Evolutionary conservation across 2,888 invertebrate species (phyloP), one percentile per base, ranked within the genome.

Genomic region (Drosophila robusta): DNA sequence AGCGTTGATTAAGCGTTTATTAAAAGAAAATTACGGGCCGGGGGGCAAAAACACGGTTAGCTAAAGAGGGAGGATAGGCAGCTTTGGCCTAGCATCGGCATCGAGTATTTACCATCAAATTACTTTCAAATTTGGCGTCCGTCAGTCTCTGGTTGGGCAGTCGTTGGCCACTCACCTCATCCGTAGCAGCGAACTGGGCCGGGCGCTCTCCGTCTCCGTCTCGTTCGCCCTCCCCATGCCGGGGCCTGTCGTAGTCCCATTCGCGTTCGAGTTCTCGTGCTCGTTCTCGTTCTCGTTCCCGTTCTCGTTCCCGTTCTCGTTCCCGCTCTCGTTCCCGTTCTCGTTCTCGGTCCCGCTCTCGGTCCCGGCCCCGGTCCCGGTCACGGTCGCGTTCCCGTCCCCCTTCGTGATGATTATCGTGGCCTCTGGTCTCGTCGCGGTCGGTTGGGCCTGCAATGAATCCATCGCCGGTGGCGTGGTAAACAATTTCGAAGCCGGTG

Each of bases 401-500:
- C 4, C 24, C 39, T 6, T 74, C 66, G 9, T 29, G 51, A 47
- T 71, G 72, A 38, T 57, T 57, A 38, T 61, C 72, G 8, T 24
- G 65, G 38, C 16, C 61, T 22, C 51, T 55, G 64, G 44, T 11
- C 5, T 60, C 65, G 44, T 75, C 62, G 46, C 75, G 63, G 68
- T 72, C 65, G 39, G 73, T 26, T 56, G 73, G 62, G 12, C 69
- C 70, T 5, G 76, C 32, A 32, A 86, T 79, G 63, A 89, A 74
- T 8, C 83, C 90, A 87, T 95, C 95, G 88, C 95, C 94, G 90
- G 95, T 92, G 75, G 95, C 94, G 91, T 96, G 96, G 93, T 97
- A 97, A 86, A 96, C 96, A 84, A 97, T 95, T 93, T 96, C 96
- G 92, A 96, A 97, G 77, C 97, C 97, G 87, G 95, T 95, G 86